phyloP scores from a whole-genome alignment of 1,140 invertebrate genomes.

The Musca domestica region DNA sequence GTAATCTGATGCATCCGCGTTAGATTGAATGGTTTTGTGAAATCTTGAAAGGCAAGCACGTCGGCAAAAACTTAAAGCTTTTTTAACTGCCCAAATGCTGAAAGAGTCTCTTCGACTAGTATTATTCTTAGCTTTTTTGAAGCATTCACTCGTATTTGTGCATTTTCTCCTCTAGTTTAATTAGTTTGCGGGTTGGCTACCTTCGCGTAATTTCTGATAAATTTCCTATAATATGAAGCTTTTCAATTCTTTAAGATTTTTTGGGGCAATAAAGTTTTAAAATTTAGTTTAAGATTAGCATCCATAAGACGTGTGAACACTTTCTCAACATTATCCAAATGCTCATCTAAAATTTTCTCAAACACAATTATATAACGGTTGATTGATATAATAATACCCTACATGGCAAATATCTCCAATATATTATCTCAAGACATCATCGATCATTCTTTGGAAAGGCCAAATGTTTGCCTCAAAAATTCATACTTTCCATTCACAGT shows the following conservation, averaged over 20 bases:
- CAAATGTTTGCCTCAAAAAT: no score
- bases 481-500: no score
- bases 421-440: neutral
- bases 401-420: neutral
- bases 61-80: constrained; percentile 1
- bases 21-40: neutral
- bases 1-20: neutral
- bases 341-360: neutral
- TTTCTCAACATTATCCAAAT: no score
- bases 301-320: no score
- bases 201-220: neutral
- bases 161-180: neutral
- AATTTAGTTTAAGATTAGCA: neutral
- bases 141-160: constrained; percentile 13
- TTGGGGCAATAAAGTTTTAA: neutral
- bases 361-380: neutral
- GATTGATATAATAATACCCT: neutral
- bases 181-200: neutral
- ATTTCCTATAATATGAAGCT: neutral
- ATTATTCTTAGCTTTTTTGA: constrained; percentile 15
- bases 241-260: neutral
- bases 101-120: constrained; percentile 5
- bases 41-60: neutral
- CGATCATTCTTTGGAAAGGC: neutral
- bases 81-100: constrained; percentile 24